A percentile compares a stretch with the other conserved stretches of the same genome.
These are phyloP conservation scores for Ennomos quercinarius DNA, from an alignment of 2,888 invertebrate genomes.

Conservation along the genomic window DNA sequence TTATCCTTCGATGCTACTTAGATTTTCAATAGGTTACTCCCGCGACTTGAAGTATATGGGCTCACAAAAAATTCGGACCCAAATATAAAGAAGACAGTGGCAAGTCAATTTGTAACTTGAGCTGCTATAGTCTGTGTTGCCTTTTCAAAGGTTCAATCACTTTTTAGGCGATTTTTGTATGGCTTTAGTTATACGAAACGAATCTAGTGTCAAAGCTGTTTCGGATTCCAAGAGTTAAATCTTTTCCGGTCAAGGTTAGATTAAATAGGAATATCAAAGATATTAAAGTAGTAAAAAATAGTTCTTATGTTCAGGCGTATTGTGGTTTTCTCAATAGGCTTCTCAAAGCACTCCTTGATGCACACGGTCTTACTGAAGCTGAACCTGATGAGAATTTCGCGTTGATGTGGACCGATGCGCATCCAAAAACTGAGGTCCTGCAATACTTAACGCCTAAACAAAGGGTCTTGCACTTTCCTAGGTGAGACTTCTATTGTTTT, in stretches of 20 bases:
- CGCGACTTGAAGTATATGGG: no score
- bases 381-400: slow-evolving; percentile 38
- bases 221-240: no score
- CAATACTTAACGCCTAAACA: slow-evolving; percentile 39
- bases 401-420: slow-evolving; percentile 47
- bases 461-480: slow-evolving; percentile 54
- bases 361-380: slow-evolving; percentile 49
- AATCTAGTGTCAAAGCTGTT: no score
- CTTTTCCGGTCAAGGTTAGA: no score
- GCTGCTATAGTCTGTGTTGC: no score
- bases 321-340: slow-evolving; percentile 33
- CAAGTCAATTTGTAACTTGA: no score
- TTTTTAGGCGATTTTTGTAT: neutral
- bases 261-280: no score
- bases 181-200: no score
- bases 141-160: neutral
- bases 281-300: neutral
- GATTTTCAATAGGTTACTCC: no score
- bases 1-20: no score
- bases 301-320: slow-evolving; percentile 7
- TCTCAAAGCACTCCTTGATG: slow-evolving; percentile 44
- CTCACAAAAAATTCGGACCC: no score
- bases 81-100: no score
- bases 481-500: slow-evolving; percentile 40
- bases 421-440: slow-evolving; percentile 41